phyloP scores from a whole-genome alignment of 2,113 vertebrate genomes.

The Sorex araneus region DNA sequence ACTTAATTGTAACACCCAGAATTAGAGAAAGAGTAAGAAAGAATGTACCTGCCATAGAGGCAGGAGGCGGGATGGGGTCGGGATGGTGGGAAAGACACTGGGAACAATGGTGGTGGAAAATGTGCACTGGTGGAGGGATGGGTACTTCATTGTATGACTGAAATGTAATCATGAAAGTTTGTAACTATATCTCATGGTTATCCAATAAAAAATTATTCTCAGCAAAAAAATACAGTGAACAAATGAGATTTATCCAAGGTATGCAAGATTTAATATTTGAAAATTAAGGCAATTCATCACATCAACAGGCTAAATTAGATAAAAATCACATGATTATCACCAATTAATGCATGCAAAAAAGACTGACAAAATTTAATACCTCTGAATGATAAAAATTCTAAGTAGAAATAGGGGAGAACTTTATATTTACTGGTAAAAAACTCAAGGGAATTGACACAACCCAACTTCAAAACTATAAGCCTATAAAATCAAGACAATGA shows the following conservation, averaged over 20 bases:
- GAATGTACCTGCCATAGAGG: no score
- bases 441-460: neutral
- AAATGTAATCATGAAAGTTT: no score
- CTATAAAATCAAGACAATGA: neutral
- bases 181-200: no score
- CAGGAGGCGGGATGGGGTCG: no score
- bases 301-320: slow-evolving; percentile 42
- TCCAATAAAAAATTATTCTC: no score
- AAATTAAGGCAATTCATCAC: slow-evolving; percentile 16
- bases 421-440: slow-evolving; percentile 21
- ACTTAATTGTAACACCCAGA: no score
- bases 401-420: neutral
- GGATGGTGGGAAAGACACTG: no score
- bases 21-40: no score
- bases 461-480: neutral
- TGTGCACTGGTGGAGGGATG: no score
- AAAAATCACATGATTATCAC: neutral
- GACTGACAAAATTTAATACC: slow-evolving; percentile 8
- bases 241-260: neutral
- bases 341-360: neutral
- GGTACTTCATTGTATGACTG: no score
- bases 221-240: no score
- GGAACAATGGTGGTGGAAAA: no score
- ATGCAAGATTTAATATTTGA: neutral
- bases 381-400: neutral